Conservation (phyloP, 2,113 vertebrate species). For the Hemiprocne comata region DNA sequence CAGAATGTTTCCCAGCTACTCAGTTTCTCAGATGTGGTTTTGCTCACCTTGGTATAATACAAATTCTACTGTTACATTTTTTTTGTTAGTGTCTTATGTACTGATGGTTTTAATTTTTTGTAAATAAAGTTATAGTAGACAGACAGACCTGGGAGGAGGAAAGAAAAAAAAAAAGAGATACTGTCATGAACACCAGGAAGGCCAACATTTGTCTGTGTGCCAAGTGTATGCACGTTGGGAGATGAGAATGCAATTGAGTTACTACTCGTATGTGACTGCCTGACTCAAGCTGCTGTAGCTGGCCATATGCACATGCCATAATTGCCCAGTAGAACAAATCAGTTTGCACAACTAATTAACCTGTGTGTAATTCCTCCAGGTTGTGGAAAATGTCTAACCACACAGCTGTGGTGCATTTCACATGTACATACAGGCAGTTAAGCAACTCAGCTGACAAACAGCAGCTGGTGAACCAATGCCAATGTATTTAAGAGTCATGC, state of each 20-base stretch:
- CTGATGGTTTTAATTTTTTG: not conserved
- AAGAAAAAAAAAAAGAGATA: too few species aligned
- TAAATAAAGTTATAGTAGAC: not conserved
- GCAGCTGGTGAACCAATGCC: not conserved
- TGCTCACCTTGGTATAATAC: not conserved
- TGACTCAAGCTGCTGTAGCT: not conserved
- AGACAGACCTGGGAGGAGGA: not conserved
- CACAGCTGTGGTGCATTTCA: rapidly evolving
- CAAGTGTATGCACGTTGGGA: rapidly evolving
- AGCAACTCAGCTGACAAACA: not conserved
- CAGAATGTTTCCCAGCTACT: not conserved
- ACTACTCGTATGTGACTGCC: not conserved
- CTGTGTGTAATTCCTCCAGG: not conserved
- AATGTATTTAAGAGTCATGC: not conserved
- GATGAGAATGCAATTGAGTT: not conserved
- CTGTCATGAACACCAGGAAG: not conserved
- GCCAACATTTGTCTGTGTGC: not conserved
- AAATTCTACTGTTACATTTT: not conserved
- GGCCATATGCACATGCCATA: not conserved
- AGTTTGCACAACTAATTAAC: not conserved
- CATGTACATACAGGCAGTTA: rapidly evolving
- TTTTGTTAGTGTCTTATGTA: not conserved
- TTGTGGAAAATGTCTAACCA: not conserved
- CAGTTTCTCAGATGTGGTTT: not conserved
- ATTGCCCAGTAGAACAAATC: not conserved